Evolutionary conservation across 2,797 vertebrate genomes (phyloP), one percentile per base, ranked within the genome.

Genomic region (Tapera naevia): DNA sequence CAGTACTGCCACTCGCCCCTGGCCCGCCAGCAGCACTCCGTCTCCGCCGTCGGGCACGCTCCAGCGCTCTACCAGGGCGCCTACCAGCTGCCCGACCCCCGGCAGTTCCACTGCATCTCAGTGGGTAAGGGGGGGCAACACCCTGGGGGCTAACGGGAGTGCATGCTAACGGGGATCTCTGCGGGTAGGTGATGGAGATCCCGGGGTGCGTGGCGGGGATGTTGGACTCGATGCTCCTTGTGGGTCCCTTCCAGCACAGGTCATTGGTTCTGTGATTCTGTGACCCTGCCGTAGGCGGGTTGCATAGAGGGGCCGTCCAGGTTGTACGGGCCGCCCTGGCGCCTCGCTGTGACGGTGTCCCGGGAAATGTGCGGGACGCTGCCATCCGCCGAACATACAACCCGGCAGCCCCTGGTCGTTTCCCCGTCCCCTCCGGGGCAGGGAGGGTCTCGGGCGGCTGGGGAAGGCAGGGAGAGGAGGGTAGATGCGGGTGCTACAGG

Each of bases 61-160:
- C 98, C 99, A 39, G 98, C 98, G 71, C 98, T 99, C 39, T 99
- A 99, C 97, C 99, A 99, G 94, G 98, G 98, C 45, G 98, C 99
- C 33, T 99, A 99, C 91, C 98, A 98, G 1, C 97, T 99, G 71
- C 98, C 99, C 8, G 99, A 99, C 92, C 99, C 99, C 25, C 98
- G 99, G 27, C 99, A 99, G 96, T 99, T 99, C 97, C 99, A 99
- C 98, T 99, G 99, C 98, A 98, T 99, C 97, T 99, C 99, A 62
- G 98, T 99, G 96, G 99, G 99, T 99, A 97, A 99, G 99, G 60
- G 39, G 28, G 67, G 25, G 69, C n/a, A n/a, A 51, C 21, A 10
- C 28, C 32, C 3, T 50, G n/a, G 9, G 11, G 16, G 30, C 24
- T 16, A 30, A 24, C 39, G 10, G 23, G n/a, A 14, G 9, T 4